phyloP scores from a whole-genome alignment of 2,797 vertebrate genomes.

The Falco columbarius region DNA sequence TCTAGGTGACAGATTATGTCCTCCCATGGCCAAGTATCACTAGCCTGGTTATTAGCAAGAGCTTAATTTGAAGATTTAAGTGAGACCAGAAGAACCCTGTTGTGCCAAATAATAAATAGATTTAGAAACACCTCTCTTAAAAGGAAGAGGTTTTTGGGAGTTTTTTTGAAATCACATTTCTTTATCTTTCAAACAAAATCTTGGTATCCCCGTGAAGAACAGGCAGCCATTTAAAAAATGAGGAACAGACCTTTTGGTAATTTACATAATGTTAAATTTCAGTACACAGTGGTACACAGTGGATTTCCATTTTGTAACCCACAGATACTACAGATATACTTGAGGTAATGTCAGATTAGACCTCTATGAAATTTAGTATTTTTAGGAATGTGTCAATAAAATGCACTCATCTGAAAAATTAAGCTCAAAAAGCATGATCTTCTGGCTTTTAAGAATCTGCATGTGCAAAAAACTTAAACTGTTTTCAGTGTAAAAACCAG shows the following conservation, averaged over 20 bases:
- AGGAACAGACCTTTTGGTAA: not conserved
- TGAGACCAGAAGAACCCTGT: not conserved
- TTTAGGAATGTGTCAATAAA: not conserved
- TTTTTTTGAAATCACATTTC: not conserved
- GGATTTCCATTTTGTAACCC: not conserved
- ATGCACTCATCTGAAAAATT: not conserved
- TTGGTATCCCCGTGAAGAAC: not conserved
- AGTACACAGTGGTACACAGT: not conserved
- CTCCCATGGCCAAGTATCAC: not conserved
- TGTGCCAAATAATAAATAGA: not conserved
- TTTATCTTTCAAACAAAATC: not conserved
- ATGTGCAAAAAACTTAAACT: not conserved
- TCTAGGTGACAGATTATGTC: not conserved
- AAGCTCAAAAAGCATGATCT: not conserved
- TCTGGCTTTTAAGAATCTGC: not conserved
- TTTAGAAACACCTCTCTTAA: not conserved
- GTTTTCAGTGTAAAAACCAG: not conserved
- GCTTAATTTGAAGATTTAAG: not conserved
- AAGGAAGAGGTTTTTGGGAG: not conserved
- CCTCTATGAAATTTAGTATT: not conserved
- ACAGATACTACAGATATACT: not conserved
- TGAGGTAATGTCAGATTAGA: not conserved
- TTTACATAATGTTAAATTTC: not conserved
- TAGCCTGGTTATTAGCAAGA: not conserved
- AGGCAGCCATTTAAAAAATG: not conserved